Evolutionary conservation across 2,797 vertebrate species (phyloP), one percentile per base, ranked within the genome.

Genomic region (Clamator glandarius): DNA sequence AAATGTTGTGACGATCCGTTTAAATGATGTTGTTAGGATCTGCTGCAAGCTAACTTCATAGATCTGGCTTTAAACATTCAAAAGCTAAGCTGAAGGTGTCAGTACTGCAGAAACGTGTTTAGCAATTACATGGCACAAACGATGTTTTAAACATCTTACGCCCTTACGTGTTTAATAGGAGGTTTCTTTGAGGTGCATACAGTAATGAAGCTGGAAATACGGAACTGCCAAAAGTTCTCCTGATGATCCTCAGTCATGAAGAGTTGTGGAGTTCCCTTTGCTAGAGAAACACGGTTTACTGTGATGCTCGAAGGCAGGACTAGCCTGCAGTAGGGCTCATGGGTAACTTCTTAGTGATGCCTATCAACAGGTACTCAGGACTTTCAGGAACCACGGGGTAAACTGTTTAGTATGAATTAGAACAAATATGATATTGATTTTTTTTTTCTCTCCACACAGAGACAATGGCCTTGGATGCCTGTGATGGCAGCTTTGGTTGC

Each of bases 381-480:
- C 89, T 96, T 91, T 84, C 85, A 96, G 97, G 95, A 97, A 52
- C 95, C 95, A 96, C 74, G 55, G 95, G 96, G 86, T 96, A 96
- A 96, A 96, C 80, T 94, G 89, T 55, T 79, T 86, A 93, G 59
- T 93, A 80, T 97, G 92, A 97, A 90, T 77, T 96, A 95, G 97
- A 97, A 42, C 96, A 95, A 97, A 97, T 97, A 92, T 97, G 97
- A 97, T 97, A 96, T 82, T 98, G 97, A 97, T 97, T 98, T 97
- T 96, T 95, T 97, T 95, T 98, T 98, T 97, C 96, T 96, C 96
- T 97, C 95, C 93, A 97, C 96, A 97, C 98, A 99, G 99, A 99
- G 98, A 96, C 98, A 98, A 97, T 99, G 99, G 99, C 98, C 99
- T 98, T 99, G 99, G 99, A 99, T 99, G 98, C 99, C 99, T 97